phyloP scores from a whole-genome alignment of 2,113 vertebrate genomes.

The Ascaphus truei region DNA sequence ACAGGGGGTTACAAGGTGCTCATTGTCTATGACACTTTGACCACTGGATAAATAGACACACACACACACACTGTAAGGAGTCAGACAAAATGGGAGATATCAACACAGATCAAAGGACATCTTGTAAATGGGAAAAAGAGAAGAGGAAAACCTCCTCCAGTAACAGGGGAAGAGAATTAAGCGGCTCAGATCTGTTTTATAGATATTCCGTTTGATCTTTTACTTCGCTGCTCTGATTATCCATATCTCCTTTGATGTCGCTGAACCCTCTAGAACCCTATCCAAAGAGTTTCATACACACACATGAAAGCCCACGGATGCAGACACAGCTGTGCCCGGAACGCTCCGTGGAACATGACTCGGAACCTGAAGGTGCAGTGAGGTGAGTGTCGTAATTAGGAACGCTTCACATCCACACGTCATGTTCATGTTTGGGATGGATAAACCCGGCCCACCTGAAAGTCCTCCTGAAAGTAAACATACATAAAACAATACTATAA shows the following conservation, averaged over 20 bases:
- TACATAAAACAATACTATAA: no score
- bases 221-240: constrained; percentile 64
- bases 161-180: constrained; percentile 61
- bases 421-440: no score
- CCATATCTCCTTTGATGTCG: constrained; percentile 62
- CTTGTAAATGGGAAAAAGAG: constrained; percentile 47
- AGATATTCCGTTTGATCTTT: constrained; percentile 70
- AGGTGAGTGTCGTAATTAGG: no score
- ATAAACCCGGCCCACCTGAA: no score
- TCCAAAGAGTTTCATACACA: constrained; percentile 61
- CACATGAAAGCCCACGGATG: constrained; percentile 49
- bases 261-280: constrained; percentile 60
- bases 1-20: no score
- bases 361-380: no score
- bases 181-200: constrained; percentile 65
- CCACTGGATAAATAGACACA: background rate
- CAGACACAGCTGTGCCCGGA: constrained; percentile 21
- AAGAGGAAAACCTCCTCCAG: constrained; percentile 47
- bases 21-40: no score
- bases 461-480: no score
- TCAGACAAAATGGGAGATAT: constrained; percentile 53
- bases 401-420: no score
- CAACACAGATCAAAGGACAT: constrained; percentile 68
- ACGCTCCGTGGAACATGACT: constrained; percentile 1
- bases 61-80: background rate